Evolutionary conservation across 2,113 vertebrate species (phyloP), one percentile per base, ranked within the genome.

Genomic region (Blennius ocellaris): DNA sequence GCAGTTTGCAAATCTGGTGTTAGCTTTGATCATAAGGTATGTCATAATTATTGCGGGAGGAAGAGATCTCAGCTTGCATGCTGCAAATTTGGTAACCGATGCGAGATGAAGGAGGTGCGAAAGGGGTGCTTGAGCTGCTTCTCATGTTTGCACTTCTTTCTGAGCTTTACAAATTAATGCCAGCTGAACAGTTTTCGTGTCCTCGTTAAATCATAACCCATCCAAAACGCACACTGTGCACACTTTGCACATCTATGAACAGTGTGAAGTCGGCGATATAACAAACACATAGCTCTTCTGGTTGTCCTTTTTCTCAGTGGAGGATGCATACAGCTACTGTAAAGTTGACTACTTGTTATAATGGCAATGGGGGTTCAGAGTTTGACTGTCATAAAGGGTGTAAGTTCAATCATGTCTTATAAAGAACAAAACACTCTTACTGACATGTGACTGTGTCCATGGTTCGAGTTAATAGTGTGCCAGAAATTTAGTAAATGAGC

Each of bases 1-100:
- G 6, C 7, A 10, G 21, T 30, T 30, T 30, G 21, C 21, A 30
- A 6, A 6, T 15, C 14, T 48, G 45, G 44, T 4, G 11, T 48
- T 48, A 15, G 3, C 12, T 43, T 11, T 11, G 37, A 66, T 66
- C 60, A 49, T 10, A 44, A 15, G 6, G 41, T 9, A 1, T 39
- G 50, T 0, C 43, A 38, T 38, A 54, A 54, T 45, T 61, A 59
- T 4, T 30, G 37, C 5, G 1, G 54, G 17, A 49, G 6, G 11
- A 40, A 70, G 60, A 30, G 10, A 60, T 60, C 15, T 67, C 1
- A 48, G 41, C 50, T n/a, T 65, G 54, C 40, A 47, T 16, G 21
- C 45, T 54, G 16, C 56, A 54, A 40, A 53, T 48, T 54, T 51
- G 54, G 37, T 58, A 11, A 54, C 40, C 55, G 43, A 45, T 48